These are phyloP conservation scores for Neopipo cinnamomea DNA, from an alignment of 2,113 vertebrate genomes.

Conservation along the genomic window DNA sequence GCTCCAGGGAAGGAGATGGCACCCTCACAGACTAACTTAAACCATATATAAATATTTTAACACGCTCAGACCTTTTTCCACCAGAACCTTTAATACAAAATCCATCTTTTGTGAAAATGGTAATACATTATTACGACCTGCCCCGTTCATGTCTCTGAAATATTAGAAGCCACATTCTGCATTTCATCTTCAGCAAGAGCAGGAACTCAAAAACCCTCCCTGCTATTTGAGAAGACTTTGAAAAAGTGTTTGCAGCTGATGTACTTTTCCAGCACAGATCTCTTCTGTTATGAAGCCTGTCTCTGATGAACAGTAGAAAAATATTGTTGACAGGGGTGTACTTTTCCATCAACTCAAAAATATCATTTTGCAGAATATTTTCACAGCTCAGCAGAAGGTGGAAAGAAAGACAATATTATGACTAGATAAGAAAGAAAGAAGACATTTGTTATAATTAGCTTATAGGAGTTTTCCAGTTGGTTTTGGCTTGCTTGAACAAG, in stretches of 20 bases:
- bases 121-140: neutral
- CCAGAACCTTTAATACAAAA: neutral
- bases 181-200: neutral
- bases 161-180: neutral
- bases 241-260: neutral
- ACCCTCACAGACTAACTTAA: neutral
- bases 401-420: slow-evolving; percentile 11
- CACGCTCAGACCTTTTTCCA: neutral
- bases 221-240: neutral
- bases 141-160: neutral
- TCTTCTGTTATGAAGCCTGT: slow-evolving; percentile 7
- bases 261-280: neutral
- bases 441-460: slow-evolving; percentile 6
- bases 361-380: slow-evolving; percentile 27
- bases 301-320: slow-evolving; percentile 28
- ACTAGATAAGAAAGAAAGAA: slow-evolving; percentile 13
- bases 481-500: neutral
- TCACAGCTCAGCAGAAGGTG: slow-evolving; percentile 50
- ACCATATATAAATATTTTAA: neutral
- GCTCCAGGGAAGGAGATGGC: neutral
- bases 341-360: slow-evolving; percentile 52
- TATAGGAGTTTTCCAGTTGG: neutral
- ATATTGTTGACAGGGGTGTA: neutral
- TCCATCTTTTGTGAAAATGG: neutral
- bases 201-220: neutral